These are phyloP conservation scores for Ips typographus DNA, from an alignment of 1,140 invertebrate species.

Conservation along the genomic window DNA sequence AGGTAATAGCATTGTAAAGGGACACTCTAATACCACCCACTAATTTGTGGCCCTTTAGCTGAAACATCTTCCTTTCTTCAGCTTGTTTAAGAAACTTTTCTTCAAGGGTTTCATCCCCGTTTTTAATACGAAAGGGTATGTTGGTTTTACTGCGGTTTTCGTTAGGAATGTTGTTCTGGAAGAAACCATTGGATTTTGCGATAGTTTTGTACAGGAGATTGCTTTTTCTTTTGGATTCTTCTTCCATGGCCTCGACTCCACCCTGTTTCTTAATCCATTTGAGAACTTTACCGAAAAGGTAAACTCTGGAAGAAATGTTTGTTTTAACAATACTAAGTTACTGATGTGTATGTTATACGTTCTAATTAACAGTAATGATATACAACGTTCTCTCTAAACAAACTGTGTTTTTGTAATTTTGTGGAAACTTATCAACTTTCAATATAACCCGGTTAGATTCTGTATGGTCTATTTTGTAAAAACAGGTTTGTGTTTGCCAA, in stretches of 20 bases:
- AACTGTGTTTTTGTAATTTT: too few species aligned
- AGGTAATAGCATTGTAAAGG: conserved; percentile 88
- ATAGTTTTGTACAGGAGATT: conserved; percentile 81
- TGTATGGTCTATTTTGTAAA: too few species aligned
- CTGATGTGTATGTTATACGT: too few species aligned
- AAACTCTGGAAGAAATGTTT: conserved; percentile 70
- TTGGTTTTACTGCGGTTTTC: conserved; percentile 81
- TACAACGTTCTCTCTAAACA: too few species aligned
- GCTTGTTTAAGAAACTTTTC: conserved; percentile 85
- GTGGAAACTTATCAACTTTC: too few species aligned
- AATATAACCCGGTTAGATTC: too few species aligned
- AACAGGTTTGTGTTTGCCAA: too few species aligned
- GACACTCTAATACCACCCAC: conserved; percentile 95
- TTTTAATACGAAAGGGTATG: conserved; percentile 83
- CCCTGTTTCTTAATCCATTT: conserved; percentile 88
- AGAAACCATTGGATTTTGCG: conserved; percentile 86
- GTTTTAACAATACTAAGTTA: too few species aligned
- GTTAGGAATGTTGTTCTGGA: conserved; percentile 66
- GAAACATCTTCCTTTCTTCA: conserved; percentile 73
- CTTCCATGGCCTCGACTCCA: conserved; percentile 79
- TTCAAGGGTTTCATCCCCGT: conserved; percentile 78
- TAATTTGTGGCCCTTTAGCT: conserved; percentile 92
- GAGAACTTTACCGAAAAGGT: conserved; percentile 85
- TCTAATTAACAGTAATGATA: too few species aligned
- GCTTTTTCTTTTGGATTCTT: conserved; percentile 71